phyloP scores from a whole-genome alignment of 2,797 vertebrate genomes.

The Anas bernieri region DNA sequence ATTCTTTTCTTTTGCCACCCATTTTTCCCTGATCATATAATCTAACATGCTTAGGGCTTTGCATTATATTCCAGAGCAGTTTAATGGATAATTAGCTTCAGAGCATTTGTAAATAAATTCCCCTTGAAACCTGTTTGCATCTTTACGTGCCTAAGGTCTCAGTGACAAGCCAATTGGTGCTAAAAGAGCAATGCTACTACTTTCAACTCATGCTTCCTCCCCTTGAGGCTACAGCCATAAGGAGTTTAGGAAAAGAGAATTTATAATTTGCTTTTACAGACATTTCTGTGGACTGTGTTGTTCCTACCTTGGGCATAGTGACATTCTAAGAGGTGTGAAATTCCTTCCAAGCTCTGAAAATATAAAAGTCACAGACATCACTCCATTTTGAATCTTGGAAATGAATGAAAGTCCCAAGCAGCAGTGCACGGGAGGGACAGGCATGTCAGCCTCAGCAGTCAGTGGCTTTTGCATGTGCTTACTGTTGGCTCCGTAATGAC shows the following conservation, averaged over 20 bases:
- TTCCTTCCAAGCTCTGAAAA: not conserved
- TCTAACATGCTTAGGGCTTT: not conserved
- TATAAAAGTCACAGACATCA: not conserved
- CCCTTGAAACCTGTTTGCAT: not conserved
- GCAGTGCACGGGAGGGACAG: not conserved
- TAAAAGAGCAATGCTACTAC: not conserved
- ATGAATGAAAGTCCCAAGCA: not conserved
- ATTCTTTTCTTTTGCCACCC: not conserved
- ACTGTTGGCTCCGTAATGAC: not conserved
- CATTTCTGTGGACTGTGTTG: not conserved
- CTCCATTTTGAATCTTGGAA: not conserved
- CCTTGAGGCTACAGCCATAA: not conserved
- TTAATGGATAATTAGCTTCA: not conserved
- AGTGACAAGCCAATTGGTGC: not conserved
- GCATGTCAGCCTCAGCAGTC: not conserved
- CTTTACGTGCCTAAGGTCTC: not conserved
- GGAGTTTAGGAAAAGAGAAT: not conserved
- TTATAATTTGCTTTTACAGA: not conserved
- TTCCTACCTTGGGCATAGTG: not conserved
- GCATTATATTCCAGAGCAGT: not conserved
- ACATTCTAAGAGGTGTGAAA: not conserved
- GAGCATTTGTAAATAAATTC: not conserved
- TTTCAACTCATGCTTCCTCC: not conserved
- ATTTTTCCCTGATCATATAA: not conserved
- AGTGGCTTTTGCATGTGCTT: not conserved